Base-by-base conservation (phyloP, 2,113 vertebrate genomes). In the Pongo abelii region DNA sequence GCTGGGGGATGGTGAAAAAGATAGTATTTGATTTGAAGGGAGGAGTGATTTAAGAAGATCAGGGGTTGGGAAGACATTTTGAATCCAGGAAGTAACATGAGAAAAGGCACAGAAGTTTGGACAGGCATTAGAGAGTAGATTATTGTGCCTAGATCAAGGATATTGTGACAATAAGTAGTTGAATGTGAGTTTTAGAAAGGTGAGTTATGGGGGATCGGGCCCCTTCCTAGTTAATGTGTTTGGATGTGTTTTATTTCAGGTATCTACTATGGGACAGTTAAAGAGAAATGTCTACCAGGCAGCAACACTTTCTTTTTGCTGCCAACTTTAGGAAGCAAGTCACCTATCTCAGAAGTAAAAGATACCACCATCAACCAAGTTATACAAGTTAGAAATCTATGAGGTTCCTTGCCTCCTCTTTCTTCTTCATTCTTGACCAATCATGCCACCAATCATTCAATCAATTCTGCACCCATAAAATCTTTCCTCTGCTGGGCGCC, bases 1-100 rank as follows among this genome's bases (percentile, higher is more conserved):
- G 43, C 50, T 94, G 22, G 61, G 69, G 77, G 52, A 89, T 64
- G 25, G 30, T 84, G 61, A 75, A 92, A 69, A 91, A 85, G 20
- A 38, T 46, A 48, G 43, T 18, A 78, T 83, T 91, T 86, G 27
- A 84, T 91, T 97, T 95, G 88, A 92, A 94, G 75, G 72, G 50
- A 83, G 50, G 89, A 83, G 35, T 89, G 79, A 52, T 67, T 91
- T 84, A 88, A 35, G 52, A 96, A 84, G 35, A 22, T 92, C 30
- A 57, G 25, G n/a, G 40, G 69, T 94, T 94, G 52, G 67, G 81
- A 91, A 84, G 52, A 84, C 61, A 40, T 57, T 81, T 50, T 85
- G 30, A 91, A 46, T 95, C 61, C 9, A 55, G 72, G 74, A 89
- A 86, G 48, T 95, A 79, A 87, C 38, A 57, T 48, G 17, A 78